Conservation (phyloP, 2,797 vertebrate species). For the Microctenopoma stevenorrisi region DNA sequence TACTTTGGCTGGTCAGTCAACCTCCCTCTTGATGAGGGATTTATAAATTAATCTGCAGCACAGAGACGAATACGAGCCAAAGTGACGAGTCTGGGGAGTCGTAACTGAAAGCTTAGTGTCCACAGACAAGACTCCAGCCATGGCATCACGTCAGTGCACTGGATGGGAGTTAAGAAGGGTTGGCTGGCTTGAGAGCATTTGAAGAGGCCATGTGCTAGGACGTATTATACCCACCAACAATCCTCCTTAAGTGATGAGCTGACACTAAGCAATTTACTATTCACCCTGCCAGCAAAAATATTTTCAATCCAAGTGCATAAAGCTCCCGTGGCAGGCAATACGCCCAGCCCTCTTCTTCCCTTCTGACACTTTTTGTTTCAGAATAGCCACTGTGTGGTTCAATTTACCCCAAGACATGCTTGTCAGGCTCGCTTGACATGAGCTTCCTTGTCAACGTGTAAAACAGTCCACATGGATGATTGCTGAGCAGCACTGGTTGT, state of each 20-base stretch:
- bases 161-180: slow-evolving; percentile 62
- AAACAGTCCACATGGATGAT: slow-evolving; percentile 71
- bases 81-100: slow-evolving; percentile 58
- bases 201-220: slow-evolving; percentile 68
- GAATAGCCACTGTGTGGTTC: slow-evolving; percentile 72
- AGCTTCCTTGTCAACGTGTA: slow-evolving; percentile 68
- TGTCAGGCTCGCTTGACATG: slow-evolving; percentile 67
- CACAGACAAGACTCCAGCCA: slow-evolving; percentile 49
- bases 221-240: slow-evolving; percentile 76
- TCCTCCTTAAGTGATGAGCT: slow-evolving; percentile 80
- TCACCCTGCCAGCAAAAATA: slow-evolving; percentile 76
- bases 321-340: slow-evolving; percentile 72
- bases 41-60: slow-evolving; percentile 69
- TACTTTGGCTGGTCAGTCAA: slow-evolving; percentile 52
- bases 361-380: slow-evolving; percentile 77
- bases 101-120: slow-evolving; percentile 62
- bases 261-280: slow-evolving; percentile 80
- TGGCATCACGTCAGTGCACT: slow-evolving; percentile 45
- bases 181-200: slow-evolving; percentile 67
- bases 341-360: slow-evolving; percentile 64
- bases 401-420: slow-evolving; percentile 70
- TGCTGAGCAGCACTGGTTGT: slow-evolving; percentile 64
- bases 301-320: slow-evolving; percentile 74
- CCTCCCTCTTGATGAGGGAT: slow-evolving; percentile 62
- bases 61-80: slow-evolving; percentile 59